Conservation (phyloP, 2,113 vertebrate species). For the Periophthalmus modestus region DNA sequence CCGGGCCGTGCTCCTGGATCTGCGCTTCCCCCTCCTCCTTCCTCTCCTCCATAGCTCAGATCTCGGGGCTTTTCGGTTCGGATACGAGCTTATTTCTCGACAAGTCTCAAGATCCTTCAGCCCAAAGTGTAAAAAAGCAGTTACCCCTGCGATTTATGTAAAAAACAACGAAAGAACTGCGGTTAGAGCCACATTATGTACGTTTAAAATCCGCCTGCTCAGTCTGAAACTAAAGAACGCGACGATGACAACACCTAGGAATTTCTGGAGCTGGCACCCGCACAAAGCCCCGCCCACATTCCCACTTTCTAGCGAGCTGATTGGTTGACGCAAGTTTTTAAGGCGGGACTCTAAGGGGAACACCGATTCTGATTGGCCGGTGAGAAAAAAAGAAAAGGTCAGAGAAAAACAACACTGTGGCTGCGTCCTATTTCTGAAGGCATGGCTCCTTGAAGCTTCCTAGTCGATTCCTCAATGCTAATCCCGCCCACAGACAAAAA, state of each 20-base stretch:
- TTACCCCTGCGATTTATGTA: background rate
- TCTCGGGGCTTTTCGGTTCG: slow-evolving; percentile 26
- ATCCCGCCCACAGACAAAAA: background rate
- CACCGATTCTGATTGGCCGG: slow-evolving; percentile 55
- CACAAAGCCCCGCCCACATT: slow-evolving; percentile 46
- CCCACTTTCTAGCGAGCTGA: slow-evolving; percentile 4
- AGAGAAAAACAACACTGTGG: slow-evolving; percentile 50
- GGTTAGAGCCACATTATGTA: slow-evolving; percentile 57
- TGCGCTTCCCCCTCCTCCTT: slow-evolving; percentile 92
- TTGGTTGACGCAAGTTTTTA: slow-evolving; percentile 22
- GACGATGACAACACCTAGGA: slow-evolving; percentile 77
- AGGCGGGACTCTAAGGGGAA: background rate
- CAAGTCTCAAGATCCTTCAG: background rate
- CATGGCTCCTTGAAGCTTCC: background rate
- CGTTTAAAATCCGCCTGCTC: slow-evolving; percentile 15
- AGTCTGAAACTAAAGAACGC: slow-evolving; percentile 58
- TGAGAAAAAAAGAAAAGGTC: slow-evolving; percentile 28
- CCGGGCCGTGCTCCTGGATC: slow-evolving; percentile 96
- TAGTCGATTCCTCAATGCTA: background rate
- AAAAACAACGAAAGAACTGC: background rate
- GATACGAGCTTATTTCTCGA: background rate
- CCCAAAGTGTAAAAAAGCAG: background rate
- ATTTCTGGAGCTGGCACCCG: slow-evolving; percentile 46
- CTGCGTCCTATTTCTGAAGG: background rate
- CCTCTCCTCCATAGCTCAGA: slow-evolving; percentile 84